These are phyloP conservation scores for Phrynosoma platyrhinos DNA, from an alignment of 2,113 vertebrate species.

Conservation along the genomic window DNA sequence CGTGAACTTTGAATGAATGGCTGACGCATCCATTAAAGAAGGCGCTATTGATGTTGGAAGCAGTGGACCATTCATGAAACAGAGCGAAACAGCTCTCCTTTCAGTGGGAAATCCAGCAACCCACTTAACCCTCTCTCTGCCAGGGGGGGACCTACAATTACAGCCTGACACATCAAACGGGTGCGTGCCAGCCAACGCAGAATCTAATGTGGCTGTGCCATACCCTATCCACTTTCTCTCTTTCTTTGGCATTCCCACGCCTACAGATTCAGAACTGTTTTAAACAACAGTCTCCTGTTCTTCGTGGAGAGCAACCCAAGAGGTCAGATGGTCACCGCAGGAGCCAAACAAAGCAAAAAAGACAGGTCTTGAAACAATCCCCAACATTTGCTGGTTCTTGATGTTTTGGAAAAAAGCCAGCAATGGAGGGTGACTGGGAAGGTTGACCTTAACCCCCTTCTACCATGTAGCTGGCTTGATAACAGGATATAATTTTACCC, in stretches of 20 bases:
- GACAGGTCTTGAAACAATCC: background rate
- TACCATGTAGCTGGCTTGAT: no score
- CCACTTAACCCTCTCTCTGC: conserved; percentile 63
- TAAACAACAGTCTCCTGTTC: conserved; percentile 62
- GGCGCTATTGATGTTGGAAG: conserved; percentile 70
- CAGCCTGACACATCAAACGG: conserved; percentile 67
- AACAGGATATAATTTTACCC: no score
- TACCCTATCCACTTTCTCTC: conserved; percentile 44
- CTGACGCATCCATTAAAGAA: conserved; percentile 67
- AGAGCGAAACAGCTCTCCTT: conserved; percentile 68
- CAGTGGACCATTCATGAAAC: conserved; percentile 71
- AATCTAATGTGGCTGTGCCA: conserved; percentile 45
- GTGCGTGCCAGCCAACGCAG: conserved; percentile 24
- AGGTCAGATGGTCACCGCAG: conserved; percentile 39
- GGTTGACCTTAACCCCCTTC: no score
- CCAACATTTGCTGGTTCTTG: background rate
- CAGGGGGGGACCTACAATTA: conserved; percentile 59
- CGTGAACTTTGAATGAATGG: conserved; percentile 71
- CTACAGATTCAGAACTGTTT: conserved; percentile 46
- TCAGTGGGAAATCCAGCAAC: conserved; percentile 67
- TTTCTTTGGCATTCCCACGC: conserved; percentile 21
- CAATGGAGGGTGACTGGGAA: background rate
- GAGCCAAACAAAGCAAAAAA: background rate
- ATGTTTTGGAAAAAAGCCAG: background rate
- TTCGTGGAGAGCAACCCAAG: conserved; percentile 48